phyloP scores from a whole-genome alignment of 2,113 vertebrate genomes.

The Barnardius zonarius region DNA sequence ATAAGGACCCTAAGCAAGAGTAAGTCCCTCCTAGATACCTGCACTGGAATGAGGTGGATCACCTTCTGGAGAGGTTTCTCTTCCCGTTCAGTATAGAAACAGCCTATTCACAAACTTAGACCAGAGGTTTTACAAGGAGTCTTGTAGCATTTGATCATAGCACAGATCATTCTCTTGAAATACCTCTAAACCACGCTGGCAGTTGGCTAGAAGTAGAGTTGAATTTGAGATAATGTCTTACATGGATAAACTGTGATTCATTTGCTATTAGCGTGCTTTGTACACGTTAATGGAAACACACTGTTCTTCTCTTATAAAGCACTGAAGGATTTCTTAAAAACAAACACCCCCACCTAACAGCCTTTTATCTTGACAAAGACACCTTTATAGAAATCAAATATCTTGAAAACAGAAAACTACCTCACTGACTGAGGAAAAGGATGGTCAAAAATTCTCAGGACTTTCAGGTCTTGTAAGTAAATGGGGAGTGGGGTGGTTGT shows the following conservation, averaged over 20 bases:
- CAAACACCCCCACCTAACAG: not conserved
- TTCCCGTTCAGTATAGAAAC: not conserved
- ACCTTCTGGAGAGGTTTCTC: not conserved
- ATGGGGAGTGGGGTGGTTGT: not conserved
- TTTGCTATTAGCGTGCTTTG: not conserved
- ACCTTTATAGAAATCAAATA: not conserved
- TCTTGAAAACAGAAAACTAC: not conserved
- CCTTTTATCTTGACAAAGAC: constrained; percentile 10
- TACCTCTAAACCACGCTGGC: not conserved
- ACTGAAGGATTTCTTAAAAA: not conserved
- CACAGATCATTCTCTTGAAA: not conserved
- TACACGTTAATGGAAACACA: not conserved
- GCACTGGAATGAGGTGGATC: not conserved
- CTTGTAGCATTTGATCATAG: not conserved
- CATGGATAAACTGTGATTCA: not conserved
- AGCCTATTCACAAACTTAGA: not conserved
- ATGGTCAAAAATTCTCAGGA: not conserved
- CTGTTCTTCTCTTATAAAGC: not conserved
- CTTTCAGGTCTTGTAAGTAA: not conserved
- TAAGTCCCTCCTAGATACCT: not conserved
- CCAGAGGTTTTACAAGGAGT: not conserved
- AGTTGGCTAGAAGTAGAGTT: not conserved
- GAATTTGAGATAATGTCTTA: not conserved
- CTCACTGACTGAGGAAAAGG: not conserved
- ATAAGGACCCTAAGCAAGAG: not conserved